Evolutionary conservation across 2,888 invertebrate genomes (phyloP).

Genomic region (Odontocerum albicorne): DNA sequence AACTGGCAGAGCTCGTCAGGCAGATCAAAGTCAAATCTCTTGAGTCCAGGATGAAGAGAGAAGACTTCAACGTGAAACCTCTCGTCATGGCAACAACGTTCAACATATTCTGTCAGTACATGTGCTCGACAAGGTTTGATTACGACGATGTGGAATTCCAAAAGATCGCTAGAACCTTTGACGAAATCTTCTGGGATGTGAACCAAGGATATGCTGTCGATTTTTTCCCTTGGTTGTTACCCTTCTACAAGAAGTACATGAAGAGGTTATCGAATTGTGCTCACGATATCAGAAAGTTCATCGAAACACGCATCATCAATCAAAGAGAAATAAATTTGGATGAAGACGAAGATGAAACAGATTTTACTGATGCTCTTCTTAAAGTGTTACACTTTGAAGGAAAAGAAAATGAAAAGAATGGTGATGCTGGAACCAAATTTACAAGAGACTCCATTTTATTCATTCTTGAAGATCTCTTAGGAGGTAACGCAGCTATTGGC

Average conservation of each 20-base stretch:
- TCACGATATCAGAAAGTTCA: slow-evolving; percentile 70
- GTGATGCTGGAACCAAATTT: slow-evolving; percentile 58
- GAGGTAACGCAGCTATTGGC: slow-evolving; percentile 86
- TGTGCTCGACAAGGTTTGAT: slow-evolving; percentile 80
- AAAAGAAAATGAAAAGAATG: not conserved
- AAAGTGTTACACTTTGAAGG: slow-evolving; percentile 62
- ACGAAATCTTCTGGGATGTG: slow-evolving; percentile 89
- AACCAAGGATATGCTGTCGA: slow-evolving; percentile 88
- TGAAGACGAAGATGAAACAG: slow-evolving; percentile 63
- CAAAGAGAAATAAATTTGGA: slow-evolving; percentile 60
- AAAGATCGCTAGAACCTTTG: slow-evolving; percentile 70
- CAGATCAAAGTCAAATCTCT: slow-evolving; percentile 54
- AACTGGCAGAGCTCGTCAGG: slow-evolving; percentile 63
- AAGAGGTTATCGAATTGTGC: slow-evolving; percentile 70
- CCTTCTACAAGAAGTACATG: slow-evolving; percentile 71
- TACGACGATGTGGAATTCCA: slow-evolving; percentile 69
- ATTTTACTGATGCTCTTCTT: slow-evolving; percentile 79
- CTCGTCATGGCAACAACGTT: slow-evolving; percentile 72
- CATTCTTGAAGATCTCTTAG: slow-evolving; percentile 84
- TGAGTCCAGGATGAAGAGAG: slow-evolving; percentile 43
- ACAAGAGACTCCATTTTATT: slow-evolving; percentile 78
- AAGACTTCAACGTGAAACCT: slow-evolving; percentile 66
- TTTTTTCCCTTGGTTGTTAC: slow-evolving; percentile 79
- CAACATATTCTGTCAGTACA: slow-evolving; percentile 85
- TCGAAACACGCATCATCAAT: slow-evolving; percentile 69